Conservation (phyloP, 2,888 invertebrate species). For the Lasioglossum vierecki region DNA sequence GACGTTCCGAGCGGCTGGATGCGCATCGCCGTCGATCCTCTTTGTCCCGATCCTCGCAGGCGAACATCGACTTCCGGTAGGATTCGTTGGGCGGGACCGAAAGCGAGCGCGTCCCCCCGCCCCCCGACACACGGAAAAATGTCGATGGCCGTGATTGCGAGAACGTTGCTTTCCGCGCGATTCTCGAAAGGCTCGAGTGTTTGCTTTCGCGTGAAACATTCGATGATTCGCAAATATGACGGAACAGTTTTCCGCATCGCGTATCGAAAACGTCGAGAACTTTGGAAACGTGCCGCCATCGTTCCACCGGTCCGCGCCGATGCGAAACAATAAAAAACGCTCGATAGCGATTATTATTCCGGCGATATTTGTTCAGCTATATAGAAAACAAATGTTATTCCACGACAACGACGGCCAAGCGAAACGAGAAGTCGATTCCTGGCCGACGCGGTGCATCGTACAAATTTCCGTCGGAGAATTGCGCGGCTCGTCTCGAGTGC, state of each 20-base stretch:
- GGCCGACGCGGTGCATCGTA: not conserved
- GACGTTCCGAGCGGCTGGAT: not conserved
- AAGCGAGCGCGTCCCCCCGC: not conserved
- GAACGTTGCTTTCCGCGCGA: slow-evolving; percentile 5
- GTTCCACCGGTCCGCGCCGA: not conserved
- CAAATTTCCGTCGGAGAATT: not conserved
- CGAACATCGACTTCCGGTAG: not conserved
- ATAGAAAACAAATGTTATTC: slow-evolving; percentile 43
- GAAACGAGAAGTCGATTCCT: slow-evolving; percentile 13
- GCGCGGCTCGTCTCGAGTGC: not conserved
- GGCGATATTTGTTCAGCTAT: slow-evolving; percentile 32
- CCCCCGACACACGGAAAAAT: not conserved
- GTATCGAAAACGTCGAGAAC: not conserved
- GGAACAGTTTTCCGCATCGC: slow-evolving; percentile 1
- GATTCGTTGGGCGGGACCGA: not conserved
- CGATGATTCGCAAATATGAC: slow-evolving; percentile 35
- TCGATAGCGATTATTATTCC: slow-evolving; percentile 29
- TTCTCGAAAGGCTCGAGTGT: slow-evolving; percentile 10
- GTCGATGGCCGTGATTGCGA: slow-evolving; percentile 8
- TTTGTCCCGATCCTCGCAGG: not conserved
- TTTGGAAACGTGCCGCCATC: not conserved
- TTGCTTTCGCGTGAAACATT: slow-evolving; percentile 26
- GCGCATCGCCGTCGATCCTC: not conserved
- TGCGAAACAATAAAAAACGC: not conserved
- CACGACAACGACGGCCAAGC: not conserved